Base-by-base conservation (phyloP, 2,113 vertebrate genomes). In the Muscicapa adusta region DNA sequence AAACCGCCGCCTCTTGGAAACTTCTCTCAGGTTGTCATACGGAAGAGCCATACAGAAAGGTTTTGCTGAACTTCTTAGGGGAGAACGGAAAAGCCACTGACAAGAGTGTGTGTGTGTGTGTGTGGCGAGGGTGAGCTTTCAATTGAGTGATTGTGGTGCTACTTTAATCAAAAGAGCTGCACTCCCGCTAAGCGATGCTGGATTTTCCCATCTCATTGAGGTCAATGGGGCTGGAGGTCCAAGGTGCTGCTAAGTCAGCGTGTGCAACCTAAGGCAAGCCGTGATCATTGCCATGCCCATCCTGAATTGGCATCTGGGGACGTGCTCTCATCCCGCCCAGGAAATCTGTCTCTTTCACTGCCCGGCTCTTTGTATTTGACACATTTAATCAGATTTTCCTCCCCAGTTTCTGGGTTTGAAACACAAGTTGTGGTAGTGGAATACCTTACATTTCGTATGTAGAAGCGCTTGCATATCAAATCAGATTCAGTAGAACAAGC, bases 211-310 rank as follows among this genome's bases (percentile, higher is more conserved):
- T 19, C 19, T 38, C 11, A 11, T 26, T 10, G 42, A 26, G 34
- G 23, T 28, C 25, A 43, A 47, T 0, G 18, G 9, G 25, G 33
- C 23, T 48, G 43, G 34, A 74, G 38, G 28, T 38, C 60, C 45
- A 17, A 61, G 18, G 14, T 16, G 2, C n/a, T 16, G 18, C 42
- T 4, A 13, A 20, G 51, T 5, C 1, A 1, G 19, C 51, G 5
- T 3, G 0, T 31, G 34, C 1, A 3, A 16, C 9, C 28, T 14
- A 1, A 38, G 8, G 18, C 25, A 42, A 42, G 18, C 19, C 29
- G 11, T 14, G 38, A 13, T 42, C 3, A 0, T 7, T 34, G 34
- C 29, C 28, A 0, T 20, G 19, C 9, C 8, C 15, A 14, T 76
- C 50, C 36, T 33, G 23, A 70, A 15, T 0, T n/a, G 58, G 10